These are phyloP conservation scores for Lycia hirtaria DNA, from an alignment of 2,888 invertebrate species.

Conservation along the genomic window DNA sequence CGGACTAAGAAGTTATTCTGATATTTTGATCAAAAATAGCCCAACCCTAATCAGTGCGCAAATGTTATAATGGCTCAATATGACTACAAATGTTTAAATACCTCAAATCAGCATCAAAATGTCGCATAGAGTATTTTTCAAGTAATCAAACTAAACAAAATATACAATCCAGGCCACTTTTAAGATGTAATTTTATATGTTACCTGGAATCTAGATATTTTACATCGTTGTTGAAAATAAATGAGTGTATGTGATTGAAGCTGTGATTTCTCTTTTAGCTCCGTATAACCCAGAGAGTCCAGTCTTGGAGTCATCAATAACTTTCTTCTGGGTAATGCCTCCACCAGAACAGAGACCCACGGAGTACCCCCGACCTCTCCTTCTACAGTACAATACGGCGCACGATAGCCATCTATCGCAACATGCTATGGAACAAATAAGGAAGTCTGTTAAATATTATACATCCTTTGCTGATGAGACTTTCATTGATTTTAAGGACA, in stretches of 20 bases:
- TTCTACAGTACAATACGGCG: conserved; percentile 93
- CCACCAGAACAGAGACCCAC: conserved; percentile 96
- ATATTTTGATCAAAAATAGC: too few species aligned
- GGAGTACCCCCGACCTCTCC: conserved; percentile 96
- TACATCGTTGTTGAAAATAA: too few species aligned
- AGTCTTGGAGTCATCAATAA: conserved; percentile 92
- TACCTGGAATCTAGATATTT: not conserved
- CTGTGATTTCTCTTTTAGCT: conserved; percentile 80
- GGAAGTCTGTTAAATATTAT: conserved; percentile 94
- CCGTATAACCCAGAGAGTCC: conserved; percentile 93
- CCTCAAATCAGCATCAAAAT: too few species aligned
- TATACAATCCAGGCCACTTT: too few species aligned
- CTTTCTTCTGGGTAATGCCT: conserved; percentile 98
- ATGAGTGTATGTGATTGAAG: not conserved
- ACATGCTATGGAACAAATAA: conserved; percentile 94
- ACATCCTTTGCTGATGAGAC: conserved; percentile 82
- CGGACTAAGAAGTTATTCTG: too few species aligned
- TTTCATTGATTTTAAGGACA: conserved; percentile 81
- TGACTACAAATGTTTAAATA: too few species aligned
- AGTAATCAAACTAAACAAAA: too few species aligned
- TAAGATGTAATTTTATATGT: too few species aligned
- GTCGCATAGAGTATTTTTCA: too few species aligned
- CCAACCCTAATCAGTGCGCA: too few species aligned
- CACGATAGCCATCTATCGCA: conserved; percentile 93
- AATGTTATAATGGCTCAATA: too few species aligned